Conservation (phyloP, 2,113 vertebrate species). For the Nycticebus coucang region DNA sequence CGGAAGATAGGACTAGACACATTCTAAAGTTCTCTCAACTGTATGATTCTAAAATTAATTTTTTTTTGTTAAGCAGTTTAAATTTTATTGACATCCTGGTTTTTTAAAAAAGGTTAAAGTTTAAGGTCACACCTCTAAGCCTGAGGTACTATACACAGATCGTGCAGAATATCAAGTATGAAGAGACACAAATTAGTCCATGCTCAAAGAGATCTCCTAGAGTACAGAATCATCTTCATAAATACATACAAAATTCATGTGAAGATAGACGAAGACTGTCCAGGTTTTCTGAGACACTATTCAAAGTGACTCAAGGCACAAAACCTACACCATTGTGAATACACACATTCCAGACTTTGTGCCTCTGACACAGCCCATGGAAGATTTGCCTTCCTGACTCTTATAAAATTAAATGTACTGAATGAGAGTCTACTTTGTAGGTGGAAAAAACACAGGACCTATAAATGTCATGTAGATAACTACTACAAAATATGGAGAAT, state of each 20-base stretch:
- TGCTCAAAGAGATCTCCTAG: constrained; percentile 62
- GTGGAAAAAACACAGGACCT: constrained; percentile 85
- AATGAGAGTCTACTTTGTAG: constrained; percentile 79
- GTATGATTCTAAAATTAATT: not conserved
- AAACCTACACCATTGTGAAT: constrained; percentile 56
- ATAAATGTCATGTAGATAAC: constrained; percentile 81
- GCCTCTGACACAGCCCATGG: too few species aligned
- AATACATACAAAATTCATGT: constrained; percentile 72
- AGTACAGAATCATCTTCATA: constrained; percentile 73
- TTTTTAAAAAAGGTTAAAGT: too few species aligned
- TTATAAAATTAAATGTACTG: constrained; percentile 24
- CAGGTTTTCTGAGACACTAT: constrained; percentile 62
- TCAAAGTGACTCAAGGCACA: constrained; percentile 72
- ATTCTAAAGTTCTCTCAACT: not conserved
- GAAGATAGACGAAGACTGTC: constrained; percentile 35
- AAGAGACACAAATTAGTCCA: constrained; percentile 76
- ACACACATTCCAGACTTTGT: constrained; percentile 13
- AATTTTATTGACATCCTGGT: too few species aligned
- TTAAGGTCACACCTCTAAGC: too few species aligned
- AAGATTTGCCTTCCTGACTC: constrained; percentile 29
- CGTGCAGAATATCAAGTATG: constrained; percentile 68
- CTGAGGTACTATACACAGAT: not conserved
- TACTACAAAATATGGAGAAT: constrained; percentile 83
- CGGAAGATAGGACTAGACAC: not conserved
- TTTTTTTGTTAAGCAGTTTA: too few species aligned